phyloP scores from a whole-genome alignment of 2,888 invertebrate genomes.

The Epistrophella euchroma region DNA sequence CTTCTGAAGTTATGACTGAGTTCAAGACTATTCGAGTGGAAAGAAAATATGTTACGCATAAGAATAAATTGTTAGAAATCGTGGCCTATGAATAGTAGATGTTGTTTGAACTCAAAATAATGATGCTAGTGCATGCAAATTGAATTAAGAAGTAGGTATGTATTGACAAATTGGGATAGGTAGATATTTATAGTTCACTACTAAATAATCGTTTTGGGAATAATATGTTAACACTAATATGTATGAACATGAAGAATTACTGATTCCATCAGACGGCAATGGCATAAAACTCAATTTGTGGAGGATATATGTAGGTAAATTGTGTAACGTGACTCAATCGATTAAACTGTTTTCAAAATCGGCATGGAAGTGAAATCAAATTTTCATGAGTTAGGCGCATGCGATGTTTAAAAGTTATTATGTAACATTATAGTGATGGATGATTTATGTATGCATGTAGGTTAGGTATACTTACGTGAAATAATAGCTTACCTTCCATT shows the following conservation, averaged over 20 bases:
- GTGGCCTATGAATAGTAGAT: slow-evolving; percentile 44
- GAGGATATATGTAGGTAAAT: not conserved
- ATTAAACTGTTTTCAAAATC: slow-evolving; percentile 52
- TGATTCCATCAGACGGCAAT: not conserved
- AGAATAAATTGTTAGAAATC: slow-evolving; percentile 30
- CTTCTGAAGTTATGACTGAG: slow-evolving; percentile 34
- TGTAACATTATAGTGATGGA: slow-evolving; percentile 46
- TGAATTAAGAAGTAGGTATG: slow-evolving; percentile 52
- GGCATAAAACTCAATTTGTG: not conserved
- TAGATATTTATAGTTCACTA: no score
- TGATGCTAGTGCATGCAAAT: slow-evolving; percentile 62
- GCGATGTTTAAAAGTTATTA: slow-evolving; percentile 44
- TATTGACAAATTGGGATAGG: slow-evolving; percentile 70
- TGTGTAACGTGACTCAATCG: slow-evolving; percentile 48
- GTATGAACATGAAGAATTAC: not conserved
- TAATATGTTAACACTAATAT: not conserved
- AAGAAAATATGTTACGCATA: no score
- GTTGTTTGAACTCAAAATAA: slow-evolving; percentile 56
- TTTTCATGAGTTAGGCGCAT: slow-evolving; percentile 41
- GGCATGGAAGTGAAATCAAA: slow-evolving; percentile 66
- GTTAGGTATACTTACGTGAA: not conserved
- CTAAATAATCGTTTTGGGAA: slow-evolving; percentile 17
- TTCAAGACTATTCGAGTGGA: slow-evolving; percentile 37
- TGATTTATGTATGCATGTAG: not conserved
- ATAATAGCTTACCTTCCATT: not conserved